Evolutionary conservation across 2,797 vertebrate species (phyloP), one percentile per base, ranked within the genome.

Genomic region (Vespertilio murinus): DNA sequence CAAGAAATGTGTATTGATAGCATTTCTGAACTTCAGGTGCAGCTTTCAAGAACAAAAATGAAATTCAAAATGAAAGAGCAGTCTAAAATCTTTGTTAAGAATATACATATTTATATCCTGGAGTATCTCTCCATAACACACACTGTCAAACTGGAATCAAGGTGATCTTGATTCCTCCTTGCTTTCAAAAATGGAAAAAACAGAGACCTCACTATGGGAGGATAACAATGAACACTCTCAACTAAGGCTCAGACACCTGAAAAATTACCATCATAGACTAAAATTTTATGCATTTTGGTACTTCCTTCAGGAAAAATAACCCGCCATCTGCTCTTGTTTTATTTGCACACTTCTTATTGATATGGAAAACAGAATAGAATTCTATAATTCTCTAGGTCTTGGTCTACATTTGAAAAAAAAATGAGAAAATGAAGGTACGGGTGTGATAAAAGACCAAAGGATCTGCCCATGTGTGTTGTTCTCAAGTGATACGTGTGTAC

Each of bases 241-340:
- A 79, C 52, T 61, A 73, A 64, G 52, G 52, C 52, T 56, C 78
- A 86, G 71, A 67, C 49, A 91, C 54, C 54, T 96, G 85, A 96
- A 95, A 92, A 88, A 93, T 90, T 92, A 89, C 49, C 49, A 80
- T 42, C 30, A 22, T 28, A 93, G 59, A 73, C 64, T 67, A 33
- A 88, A 89, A 94, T 88, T 65, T 70, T 91, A 95, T 90, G 64
- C 40, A 81, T 85, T 95, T 94, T 82, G 23, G 45, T 73, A 23
- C 1, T 84, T 91, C 69, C 59, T 90, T 70, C 4, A 90, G 42
- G 38, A 91, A 91, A 93, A 78, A 79, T 70, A 94, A 23, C 78
- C 64, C 8, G 59, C 45, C 71, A 96, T 93, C 54, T 94, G 91
- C 56, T 95, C 74, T 61, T 87, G 30, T 35, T 89, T 35, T 35